Evolutionary conservation across 2,797 vertebrate species (phyloP).

Genomic region (Rousettus madagascariensis): DNA sequence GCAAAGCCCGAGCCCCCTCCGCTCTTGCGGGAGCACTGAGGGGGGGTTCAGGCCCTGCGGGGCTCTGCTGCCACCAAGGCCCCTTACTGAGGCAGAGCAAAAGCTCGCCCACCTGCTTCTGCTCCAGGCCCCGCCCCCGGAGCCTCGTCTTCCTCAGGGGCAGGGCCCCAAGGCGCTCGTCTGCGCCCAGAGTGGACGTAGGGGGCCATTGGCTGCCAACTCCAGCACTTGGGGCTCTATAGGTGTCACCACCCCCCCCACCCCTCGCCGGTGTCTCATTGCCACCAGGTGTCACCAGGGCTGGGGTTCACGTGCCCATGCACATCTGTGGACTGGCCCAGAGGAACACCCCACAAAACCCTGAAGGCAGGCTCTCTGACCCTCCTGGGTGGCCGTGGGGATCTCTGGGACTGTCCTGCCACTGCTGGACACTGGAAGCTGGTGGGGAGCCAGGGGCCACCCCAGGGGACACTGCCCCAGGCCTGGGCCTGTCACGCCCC

Average conservation of each 20-base stretch:
- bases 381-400: accelerated
- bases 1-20: not conserved
- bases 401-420: not conserved
- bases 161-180: not conserved
- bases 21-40: no score
- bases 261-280: not conserved
- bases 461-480: not conserved
- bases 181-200: not conserved
- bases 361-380: not conserved
- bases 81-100: accelerated
- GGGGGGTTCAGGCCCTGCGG: not conserved
- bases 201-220: not conserved
- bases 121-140: not conserved
- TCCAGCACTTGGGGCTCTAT: not conserved
- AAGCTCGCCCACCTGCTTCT: no score
- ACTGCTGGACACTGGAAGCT: not conserved
- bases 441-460: not conserved
- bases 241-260: no score
- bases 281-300: not conserved
- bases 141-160: not conserved
- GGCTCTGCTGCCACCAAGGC: no score
- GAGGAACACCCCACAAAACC: not conserved
- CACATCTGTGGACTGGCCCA: accelerated
- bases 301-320: not conserved
- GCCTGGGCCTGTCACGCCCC: not conserved